Base-by-base conservation (phyloP, 1,140 invertebrate species). In the Cotesia chilonis region DNA sequence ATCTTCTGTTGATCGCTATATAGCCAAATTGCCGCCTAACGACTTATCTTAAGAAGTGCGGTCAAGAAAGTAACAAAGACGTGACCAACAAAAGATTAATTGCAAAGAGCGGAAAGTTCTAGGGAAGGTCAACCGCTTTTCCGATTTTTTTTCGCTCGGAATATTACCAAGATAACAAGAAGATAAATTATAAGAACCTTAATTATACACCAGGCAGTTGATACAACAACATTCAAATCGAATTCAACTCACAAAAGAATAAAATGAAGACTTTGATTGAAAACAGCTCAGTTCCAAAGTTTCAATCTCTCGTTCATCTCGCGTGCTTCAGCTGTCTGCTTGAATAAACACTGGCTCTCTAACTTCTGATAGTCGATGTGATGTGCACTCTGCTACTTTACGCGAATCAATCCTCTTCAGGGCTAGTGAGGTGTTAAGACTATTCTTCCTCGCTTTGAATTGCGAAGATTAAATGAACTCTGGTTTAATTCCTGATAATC, bases 321-420 rank as follows among this genome's bases (percentile, higher is more conserved):
- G 51, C 35, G 69, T 70, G 64, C 72, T 68, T 65, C 59, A 67
- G 55, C 35, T 20, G 52, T 71, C 67, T 71, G 74, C 76, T 72
- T 81, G 78, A 82, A 81, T 82, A 82, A 82, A 82, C 79, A 80
- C 79, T 76, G 79, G 77, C 78, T 82, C 76, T 73, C 71, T 75
- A 77, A 61, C 66, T 68, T 68, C 35, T 12, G 17, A 36, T 68
- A 41, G 38, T 36, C 35, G 60, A 38, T 9, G 55, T 36, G 55
- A 41, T 47, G 14, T 9, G 17, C 37, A 35, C 51, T 35, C 47
- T 55, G 41, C 6, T 47, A 47, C 41, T 57, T 5, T 7, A 28
- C 20, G 59, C 36, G 54, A 78, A 79, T 80, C 75, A 79, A 80
- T 80, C 77, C 73, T 47, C 68, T 66, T 72, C 57, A 63, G 74